A percentile compares a stretch with the other conserved stretches of the same genome.
Conservation (phyloP, 2,113 vertebrate genomes). For the Bettongia penicillata region DNA sequence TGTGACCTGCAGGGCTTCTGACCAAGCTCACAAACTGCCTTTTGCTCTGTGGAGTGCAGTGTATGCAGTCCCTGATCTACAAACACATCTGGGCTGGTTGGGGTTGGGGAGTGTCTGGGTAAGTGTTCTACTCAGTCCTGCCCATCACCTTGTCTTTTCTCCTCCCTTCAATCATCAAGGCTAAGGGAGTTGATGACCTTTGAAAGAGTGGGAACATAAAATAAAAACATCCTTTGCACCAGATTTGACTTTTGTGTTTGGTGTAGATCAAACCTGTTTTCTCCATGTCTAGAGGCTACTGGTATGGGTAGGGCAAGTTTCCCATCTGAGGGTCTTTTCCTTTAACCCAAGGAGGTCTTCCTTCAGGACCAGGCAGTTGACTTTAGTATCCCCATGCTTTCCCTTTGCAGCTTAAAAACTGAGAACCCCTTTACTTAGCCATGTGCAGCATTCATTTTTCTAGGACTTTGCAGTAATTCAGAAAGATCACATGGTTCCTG, state of each 20-base stretch:
- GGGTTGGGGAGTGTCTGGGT: not conserved
- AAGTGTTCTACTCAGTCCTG: constrained; percentile 21
- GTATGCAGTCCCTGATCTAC: not conserved
- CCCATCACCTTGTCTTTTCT: constrained; percentile 2
- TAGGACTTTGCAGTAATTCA: not conserved
- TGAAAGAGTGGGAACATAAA: constrained; percentile 44
- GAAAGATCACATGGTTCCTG: not conserved
- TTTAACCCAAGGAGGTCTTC: not conserved
- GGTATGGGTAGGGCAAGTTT: not conserved
- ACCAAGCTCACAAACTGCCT: constrained; percentile 35
- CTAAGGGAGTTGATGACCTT: constrained; percentile 12
- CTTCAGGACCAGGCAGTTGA: not conserved
- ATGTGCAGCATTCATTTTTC: not conserved
- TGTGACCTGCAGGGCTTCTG: not conserved
- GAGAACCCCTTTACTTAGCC: not conserved
- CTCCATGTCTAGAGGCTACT: not conserved
- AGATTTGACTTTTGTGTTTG: constrained; percentile 47
- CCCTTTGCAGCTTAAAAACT: not conserved
- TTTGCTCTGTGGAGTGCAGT: not conserved
- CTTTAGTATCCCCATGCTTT: not conserved
- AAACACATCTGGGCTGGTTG: too few species aligned
- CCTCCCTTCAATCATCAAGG: constrained; percentile 44
- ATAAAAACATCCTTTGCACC: constrained; percentile 59
- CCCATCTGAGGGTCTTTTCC: not conserved
- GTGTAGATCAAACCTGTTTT: not conserved